A percentile compares a stretch with the other conserved stretches of the same genome.
phyloP scores from a whole-genome alignment of 2,797 vertebrate species.

The Eutrigla gurnardus region DNA sequence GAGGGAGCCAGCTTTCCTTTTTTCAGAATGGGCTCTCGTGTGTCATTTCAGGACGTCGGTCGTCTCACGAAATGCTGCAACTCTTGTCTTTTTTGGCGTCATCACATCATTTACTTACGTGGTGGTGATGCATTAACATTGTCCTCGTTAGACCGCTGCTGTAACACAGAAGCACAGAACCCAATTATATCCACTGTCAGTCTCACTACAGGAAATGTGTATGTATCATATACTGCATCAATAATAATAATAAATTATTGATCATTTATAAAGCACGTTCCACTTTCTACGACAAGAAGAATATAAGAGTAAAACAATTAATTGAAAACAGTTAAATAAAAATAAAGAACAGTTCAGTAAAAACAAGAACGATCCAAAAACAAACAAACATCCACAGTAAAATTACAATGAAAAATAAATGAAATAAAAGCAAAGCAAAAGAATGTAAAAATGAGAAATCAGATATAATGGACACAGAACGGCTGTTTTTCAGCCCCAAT shows the following conservation, averaged over 20 bases:
- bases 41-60: constrained; percentile 40
- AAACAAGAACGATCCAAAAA: too few species aligned
- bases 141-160: neutral
- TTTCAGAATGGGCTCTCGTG: constrained; percentile 33
- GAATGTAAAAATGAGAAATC: neutral
- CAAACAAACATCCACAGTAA: too few species aligned
- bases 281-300: too few species aligned
- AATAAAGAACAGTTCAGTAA: too few species aligned
- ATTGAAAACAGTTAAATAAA: too few species aligned
- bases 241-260: too few species aligned
- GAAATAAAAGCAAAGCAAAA: neutral
- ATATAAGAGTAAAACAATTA: too few species aligned
- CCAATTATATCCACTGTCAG: neutral
- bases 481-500: neutral
- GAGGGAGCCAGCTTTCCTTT: constrained; percentile 43
- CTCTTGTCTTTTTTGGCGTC: constrained; percentile 14
- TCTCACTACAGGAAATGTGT: too few species aligned
- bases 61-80: constrained; percentile 47
- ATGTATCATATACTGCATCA: too few species aligned
- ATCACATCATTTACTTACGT: too few species aligned
- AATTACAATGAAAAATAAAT: too few species aligned
- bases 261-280: too few species aligned
- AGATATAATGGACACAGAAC: neutral
- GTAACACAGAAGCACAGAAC: neutral
- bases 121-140: constrained; percentile 3